Evolutionary conservation across 2,888 invertebrate genomes (phyloP), one percentile per base, ranked within the genome.

Genomic region (Podotricha telesiphe): DNA sequence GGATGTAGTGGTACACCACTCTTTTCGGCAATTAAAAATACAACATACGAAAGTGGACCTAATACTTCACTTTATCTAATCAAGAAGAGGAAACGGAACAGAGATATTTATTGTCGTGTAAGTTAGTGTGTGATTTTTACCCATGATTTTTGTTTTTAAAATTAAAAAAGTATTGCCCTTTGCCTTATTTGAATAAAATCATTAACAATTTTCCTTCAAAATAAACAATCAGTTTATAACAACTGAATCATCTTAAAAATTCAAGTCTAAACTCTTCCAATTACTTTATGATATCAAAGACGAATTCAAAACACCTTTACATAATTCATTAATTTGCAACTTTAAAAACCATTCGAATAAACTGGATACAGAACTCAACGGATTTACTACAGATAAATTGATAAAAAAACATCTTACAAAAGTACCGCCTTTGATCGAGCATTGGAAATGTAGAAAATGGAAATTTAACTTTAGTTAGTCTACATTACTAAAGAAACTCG

Each of bases 321-420:
- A 69, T 65, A 65, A 69, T 69, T 65, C 40, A 69, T 65, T 55
- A 53, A 65, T 65, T 65, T 69, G 53, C 69, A 65, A 65, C 42
- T 62, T 47, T 62, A 62, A 62, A 48, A 62, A 62, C 8, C 19
- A 19, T 48, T 62, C 13, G 13, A 48, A 62, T 28, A 48, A 19
- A 47, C 17, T 28, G 28, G 28, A 28, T 28, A 28, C 28, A 62
- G 48, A 20, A 28, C 17, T 48, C 17, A 13, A 48, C 47, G 15
- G 48, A 48, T 62, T 62, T 37, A 62, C 34, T 62, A 48, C 13
- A 48, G 17, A 61, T 47, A 47, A 34, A 47, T 47, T 61, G 47
- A 48, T 22, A n/a, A 45, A 59, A 45, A 61, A 58, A 42, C n/a
- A 15, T n/a, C 53, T 28, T 53, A n/a, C 28, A 53, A 28, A 53